These are phyloP conservation scores for Cecidostiba fungosa DNA, from an alignment of 2,888 invertebrate genomes.

Conservation along the genomic window DNA sequence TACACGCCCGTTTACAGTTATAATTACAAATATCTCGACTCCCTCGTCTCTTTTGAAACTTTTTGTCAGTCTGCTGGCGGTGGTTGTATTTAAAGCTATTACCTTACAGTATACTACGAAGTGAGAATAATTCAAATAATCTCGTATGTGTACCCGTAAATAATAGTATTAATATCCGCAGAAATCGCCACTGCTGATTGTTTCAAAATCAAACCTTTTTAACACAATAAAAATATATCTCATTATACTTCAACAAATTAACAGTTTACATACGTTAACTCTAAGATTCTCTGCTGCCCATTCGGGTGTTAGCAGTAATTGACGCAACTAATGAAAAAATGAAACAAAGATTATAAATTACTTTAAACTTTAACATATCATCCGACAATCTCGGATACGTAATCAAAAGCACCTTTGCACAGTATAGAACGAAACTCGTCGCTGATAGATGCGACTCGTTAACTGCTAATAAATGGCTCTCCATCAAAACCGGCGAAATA, in stretches of 20 bases:
- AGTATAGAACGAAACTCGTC: neutral
- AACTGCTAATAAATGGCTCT: constrained; percentile 9
- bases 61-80: constrained; percentile 31
- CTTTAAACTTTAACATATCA: neutral
- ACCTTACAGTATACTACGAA: neutral
- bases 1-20: constrained; percentile 24
- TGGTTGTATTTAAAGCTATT: constrained; percentile 20
- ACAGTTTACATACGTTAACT: neutral
- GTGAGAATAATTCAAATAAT: constrained; percentile 11
- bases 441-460: neutral
- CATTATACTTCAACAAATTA: constrained; percentile 10
- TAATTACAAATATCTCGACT: constrained; percentile 41
- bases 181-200: too few species aligned
- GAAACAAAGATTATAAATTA: constrained; percentile 4
- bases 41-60: neutral
- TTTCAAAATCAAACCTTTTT: too few species aligned
- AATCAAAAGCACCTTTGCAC: neutral
- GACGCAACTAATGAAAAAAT: neutral
- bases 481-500: neutral
- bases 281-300: neutral
- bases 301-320: neutral
- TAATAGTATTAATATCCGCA: neutral
- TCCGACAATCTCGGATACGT: neutral
- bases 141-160: neutral
- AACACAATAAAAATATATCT: constrained; percentile 1